Base-by-base conservation (phyloP, 2,888 invertebrate species). In the Lydus trimaculatus region DNA sequence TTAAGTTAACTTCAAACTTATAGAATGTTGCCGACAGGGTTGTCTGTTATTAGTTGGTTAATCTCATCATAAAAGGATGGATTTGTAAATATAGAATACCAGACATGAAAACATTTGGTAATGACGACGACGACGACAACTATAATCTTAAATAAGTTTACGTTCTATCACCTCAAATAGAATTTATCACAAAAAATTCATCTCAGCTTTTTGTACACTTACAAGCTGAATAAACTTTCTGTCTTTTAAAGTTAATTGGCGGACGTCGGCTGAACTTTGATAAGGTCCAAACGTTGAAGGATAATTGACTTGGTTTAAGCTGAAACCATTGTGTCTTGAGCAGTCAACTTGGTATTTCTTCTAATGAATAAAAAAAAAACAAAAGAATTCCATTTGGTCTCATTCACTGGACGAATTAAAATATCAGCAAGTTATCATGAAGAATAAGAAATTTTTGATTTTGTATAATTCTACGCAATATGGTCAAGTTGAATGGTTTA, bases 11-110 rank as follows among this genome's bases (percentile, higher is more conserved):
- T 72, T 75, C 48, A 72, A 70, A 73, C n/a, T 73, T 75, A 76
- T 73, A 74, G 74, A 76, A 77, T 74, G 72, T 70, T 71, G 73
- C 70, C 73, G 76, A 75, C 76, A 76, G 72, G 72, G 74, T 73
- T 70, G 62, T 69, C 73, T 67, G 67, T 75, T 74, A 76, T 75
- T 75, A 73, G 72, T 73, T 63, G 33, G 1, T n/a, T n/a, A n/a
- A n/a, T n/a, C n/a, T n/a, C n/a, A n/a, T n/a, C n/a, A n/a, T n/a
- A n/a, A n/a, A n/a, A n/a, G n/a, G n/a, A n/a, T n/a, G n/a, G n/a
- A n/a, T 8, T 7, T 33, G 7, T 33, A 33, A 33, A 33, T 33
- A 33, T 2, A 33, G 33, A 33, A 33, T 33, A 5, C 8, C n/a
- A n/a, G 15, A 15, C 1, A 15, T 36, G 15, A 2, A 15, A 1